phyloP scores from a whole-genome alignment of 2,113 vertebrate species.

The Morone chrysops region DNA sequence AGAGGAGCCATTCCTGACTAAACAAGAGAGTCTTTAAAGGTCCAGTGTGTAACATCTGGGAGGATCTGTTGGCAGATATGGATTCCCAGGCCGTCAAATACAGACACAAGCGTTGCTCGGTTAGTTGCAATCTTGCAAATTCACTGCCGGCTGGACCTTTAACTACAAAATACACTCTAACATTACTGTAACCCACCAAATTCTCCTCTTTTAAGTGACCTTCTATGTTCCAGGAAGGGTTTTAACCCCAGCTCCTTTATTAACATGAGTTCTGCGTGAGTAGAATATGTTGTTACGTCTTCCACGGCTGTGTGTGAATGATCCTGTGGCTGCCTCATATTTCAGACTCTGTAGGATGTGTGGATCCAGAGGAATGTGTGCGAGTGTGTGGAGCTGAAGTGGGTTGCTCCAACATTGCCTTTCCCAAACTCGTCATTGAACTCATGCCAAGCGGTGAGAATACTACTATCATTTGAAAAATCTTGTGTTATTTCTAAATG shows the following conservation, averaged over 20 bases:
- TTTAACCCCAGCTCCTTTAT: not conserved
- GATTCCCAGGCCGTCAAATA: no score
- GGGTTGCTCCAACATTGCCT: constrained; percentile 94
- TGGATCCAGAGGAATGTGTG: constrained; percentile 90
- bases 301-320: constrained; percentile 12
- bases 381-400: constrained; percentile 87
- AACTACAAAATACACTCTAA: not conserved
- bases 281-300: constrained; percentile 11
- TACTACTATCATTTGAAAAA: not conserved
- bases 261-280: constrained; percentile 38
- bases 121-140: no score
- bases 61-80: no score
- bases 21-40: no score
- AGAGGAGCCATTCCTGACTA: not conserved
- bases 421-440: constrained; percentile 92
- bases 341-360: constrained; percentile 90
- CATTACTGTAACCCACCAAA: not conserved
- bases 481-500: no score
- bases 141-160: no score
- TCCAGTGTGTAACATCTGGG: no score
- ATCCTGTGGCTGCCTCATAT: constrained; percentile 11
- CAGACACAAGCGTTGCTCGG: no score
- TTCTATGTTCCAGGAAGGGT: no score
- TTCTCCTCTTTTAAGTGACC: not conserved
- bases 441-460: constrained; percentile 91